These are phyloP conservation scores for Ailuropoda melanoleuca DNA, from an alignment of 2,113 vertebrate genomes.

Conservation along the genomic window DNA sequence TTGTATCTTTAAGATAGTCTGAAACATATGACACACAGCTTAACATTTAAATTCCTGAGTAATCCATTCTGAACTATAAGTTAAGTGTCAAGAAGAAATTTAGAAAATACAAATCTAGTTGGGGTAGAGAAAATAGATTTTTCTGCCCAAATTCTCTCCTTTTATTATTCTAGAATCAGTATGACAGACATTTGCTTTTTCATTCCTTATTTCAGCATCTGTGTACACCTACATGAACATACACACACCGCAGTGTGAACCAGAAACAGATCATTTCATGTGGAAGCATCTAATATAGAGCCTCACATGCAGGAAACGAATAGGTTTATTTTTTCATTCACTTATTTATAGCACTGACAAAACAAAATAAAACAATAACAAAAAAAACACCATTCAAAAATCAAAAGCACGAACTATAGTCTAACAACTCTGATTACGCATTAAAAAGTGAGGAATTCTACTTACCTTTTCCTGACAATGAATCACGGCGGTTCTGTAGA, in stretches of 20 bases:
- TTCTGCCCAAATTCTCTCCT: background rate
- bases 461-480: conserved; percentile 84
- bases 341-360: background rate
- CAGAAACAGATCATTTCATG: background rate
- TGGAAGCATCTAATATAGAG: background rate
- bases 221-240: background rate
- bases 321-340: background rate
- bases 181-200: background rate
- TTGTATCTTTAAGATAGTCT: background rate
- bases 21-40: background rate
- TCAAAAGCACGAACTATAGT: background rate
- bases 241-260: background rate
- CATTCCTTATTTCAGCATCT: background rate
- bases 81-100: conserved; percentile 22
- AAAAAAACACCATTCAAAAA: background rate
- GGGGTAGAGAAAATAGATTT: background rate
- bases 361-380: background rate
- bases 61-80: conserved; percentile 1
- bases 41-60: conserved; percentile 26
- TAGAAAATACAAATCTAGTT: background rate
- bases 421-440: background rate
- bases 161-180: background rate
- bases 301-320: background rate
- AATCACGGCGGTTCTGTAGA: conserved; percentile 93
- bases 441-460: background rate